Base-by-base conservation (phyloP, 1,140 invertebrate species). In the Papilio helenus region DNA sequence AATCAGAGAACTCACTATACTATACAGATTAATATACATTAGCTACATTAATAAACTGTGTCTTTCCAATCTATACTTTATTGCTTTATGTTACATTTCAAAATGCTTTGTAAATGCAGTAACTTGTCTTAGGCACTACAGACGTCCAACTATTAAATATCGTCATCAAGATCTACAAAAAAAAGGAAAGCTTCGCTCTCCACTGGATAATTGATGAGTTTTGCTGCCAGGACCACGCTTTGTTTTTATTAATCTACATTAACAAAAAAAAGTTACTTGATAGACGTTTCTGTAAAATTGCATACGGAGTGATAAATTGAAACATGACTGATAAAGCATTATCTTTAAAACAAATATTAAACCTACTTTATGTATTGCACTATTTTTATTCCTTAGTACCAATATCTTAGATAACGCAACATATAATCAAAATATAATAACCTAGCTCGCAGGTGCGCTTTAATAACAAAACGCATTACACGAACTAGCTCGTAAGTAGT, bases 111-210 rank as follows among this genome's bases (percentile, higher is more conserved):
- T 74, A 23, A 46, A 46, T 26, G 72, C 34, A 23, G 18, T 49
- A 8, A 44, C 20, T 74, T 14, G 42, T 23, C 44, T 74, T 49
- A 18, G 20, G 44, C 20, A 49, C 72, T 46, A 3, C 55, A 58
- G 58, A 65, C 58, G 58, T 73, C 29, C 23, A 74, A 74, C 42
- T 74, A 74, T 74, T 51, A 46, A 49, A 74, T 74, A 74, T 74
- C 72, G n/a, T 74, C 72, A 74, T 74, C 23, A 49, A 74, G 72
- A 74, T 74, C 39, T 49, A 68, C 61, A 68, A 74, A 74, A 74
- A 72, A 74, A 74, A 18, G 14, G 16, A 74, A 74, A 49, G n/a
- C 20, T 46, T 73, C 20, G 72, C 72, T 46, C 44, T 74, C 42
- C 72, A 49, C 12, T 46, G 72, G 72, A 51, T 74, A 74, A 74